Percentiles rank a stretch among this genome's conserved stretches.
These are phyloP conservation scores for Lamproptera curius DNA, from an alignment of 2,888 invertebrate species.

Conservation along the genomic window DNA sequence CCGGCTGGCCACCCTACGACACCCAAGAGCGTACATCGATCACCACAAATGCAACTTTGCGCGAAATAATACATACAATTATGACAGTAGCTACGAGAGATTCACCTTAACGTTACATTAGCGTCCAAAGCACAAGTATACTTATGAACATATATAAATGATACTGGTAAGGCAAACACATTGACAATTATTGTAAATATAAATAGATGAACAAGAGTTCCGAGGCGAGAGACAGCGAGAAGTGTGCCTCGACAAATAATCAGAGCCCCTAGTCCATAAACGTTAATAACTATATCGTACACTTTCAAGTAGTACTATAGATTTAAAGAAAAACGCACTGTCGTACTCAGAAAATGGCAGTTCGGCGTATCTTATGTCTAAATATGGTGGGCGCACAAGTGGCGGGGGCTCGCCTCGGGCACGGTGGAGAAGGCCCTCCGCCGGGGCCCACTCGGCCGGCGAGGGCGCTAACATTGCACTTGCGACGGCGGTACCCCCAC, in stretches of 20 bases:
- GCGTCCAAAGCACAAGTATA: not conserved
- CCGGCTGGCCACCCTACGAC: not conserved
- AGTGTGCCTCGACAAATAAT: not conserved
- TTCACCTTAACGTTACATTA: not conserved
- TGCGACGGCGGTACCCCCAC: no score
- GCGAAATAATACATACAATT: not conserved
- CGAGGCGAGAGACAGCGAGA: not conserved
- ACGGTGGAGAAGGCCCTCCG: no score
- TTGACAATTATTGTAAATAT: not conserved
- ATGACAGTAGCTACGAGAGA: not conserved
- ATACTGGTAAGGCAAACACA: not conserved
- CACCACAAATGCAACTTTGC: not conserved
- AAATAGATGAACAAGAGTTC: not conserved
- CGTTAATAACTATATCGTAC: not conserved
- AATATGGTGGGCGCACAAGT: not conserved
- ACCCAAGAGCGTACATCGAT: not conserved
- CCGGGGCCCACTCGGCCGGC: no score
- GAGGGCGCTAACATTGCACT: no score
- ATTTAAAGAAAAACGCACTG: not conserved
- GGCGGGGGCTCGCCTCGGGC: no score
- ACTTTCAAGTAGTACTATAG: not conserved
- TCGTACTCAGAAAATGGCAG: not conserved
- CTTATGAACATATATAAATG: not conserved
- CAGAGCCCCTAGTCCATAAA: not conserved
- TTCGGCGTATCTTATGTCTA: not conserved